A percentile compares a stretch with the other conserved stretches of the same genome.
These are phyloP conservation scores for Spea hammondii DNA, from an alignment of 2,797 vertebrate genomes.

Conservation along the genomic window DNA sequence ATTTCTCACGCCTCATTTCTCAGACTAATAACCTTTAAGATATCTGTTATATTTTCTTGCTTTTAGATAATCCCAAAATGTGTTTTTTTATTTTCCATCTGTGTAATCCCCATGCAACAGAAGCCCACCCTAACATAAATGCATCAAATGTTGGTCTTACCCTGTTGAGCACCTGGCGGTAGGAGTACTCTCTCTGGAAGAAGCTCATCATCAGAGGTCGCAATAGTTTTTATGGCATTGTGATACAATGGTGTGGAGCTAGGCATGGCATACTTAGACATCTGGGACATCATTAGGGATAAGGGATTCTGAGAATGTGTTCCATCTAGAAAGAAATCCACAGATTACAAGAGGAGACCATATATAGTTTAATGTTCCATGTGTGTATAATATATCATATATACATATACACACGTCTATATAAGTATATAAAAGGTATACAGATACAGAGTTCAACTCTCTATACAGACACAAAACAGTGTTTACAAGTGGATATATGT, in stretches of 20 bases:
- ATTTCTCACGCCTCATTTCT: no score
- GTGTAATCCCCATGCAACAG: no score
- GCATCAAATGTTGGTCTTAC: slow-evolving; percentile 58
- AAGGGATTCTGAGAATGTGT: slow-evolving; percentile 90
- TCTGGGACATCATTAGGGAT: slow-evolving; percentile 97
- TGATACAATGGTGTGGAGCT: slow-evolving; percentile 97
- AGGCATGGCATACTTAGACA: slow-evolving; percentile 98
- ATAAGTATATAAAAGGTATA: background rate
- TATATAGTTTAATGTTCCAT: background rate
- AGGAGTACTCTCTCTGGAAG: slow-evolving; percentile 87
- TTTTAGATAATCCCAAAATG: no score
- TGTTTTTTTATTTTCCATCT: no score
- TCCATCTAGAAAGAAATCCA: slow-evolving; percentile 71
- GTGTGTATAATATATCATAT: background rate
- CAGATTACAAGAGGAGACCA: background rate
- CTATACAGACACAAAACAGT: no score
- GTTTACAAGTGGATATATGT: no score
- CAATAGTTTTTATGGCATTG: slow-evolving; percentile 97
- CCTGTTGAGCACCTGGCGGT: slow-evolving; percentile 83
- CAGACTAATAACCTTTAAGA: no score
- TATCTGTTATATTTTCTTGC: no score
- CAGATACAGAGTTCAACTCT: background rate
- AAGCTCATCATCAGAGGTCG: slow-evolving; percentile 95
- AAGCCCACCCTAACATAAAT: no score
- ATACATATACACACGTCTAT: background rate